Evolutionary conservation across 1,140 invertebrate genomes (phyloP).

Genomic region (Zaprionus camerounensis): DNA sequence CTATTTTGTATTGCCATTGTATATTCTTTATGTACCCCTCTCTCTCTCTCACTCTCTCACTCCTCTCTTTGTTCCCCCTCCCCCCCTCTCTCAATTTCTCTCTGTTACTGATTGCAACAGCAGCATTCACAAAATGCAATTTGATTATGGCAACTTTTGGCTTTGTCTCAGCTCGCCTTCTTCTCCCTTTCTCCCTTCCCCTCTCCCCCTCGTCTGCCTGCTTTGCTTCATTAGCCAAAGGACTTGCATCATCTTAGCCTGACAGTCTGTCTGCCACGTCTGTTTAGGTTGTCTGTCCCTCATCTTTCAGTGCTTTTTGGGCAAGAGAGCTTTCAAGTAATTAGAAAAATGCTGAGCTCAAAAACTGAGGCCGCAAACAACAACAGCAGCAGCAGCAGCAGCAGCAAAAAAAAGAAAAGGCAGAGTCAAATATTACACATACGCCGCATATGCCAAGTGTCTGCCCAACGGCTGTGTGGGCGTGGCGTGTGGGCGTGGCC

Average conservation of each 20-base stretch:
- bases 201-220: neutral
- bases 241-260: conserved; percentile 66
- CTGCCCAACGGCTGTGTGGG: conserved; percentile 4
- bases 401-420: conserved; percentile 1
- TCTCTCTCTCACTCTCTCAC: conserved; percentile 3
- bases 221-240: conserved; percentile 72
- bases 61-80: neutral
- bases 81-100: neutral
- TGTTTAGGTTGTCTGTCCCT: conserved; percentile 28
- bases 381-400: conserved; percentile 34
- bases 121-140: conserved; percentile 69
- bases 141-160: conserved; percentile 69
- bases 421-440: conserved; percentile 62
- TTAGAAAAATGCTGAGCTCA: conserved; percentile 69
- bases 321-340: conserved; percentile 68
- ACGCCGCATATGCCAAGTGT: conserved; percentile 70
- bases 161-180: conserved; percentile 61
- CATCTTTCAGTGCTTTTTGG: conserved; percentile 34
- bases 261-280: conserved; percentile 16
- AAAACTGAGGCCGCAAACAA: conserved; percentile 17
- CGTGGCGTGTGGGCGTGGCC: conserved; percentile 63
- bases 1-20: neutral
- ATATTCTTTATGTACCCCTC: neutral
- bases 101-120: conserved; percentile 62
- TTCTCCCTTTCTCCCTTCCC: neutral